Base-by-base conservation (phyloP, 2,797 vertebrate species). In the Rhyacichthys aspro region DNA sequence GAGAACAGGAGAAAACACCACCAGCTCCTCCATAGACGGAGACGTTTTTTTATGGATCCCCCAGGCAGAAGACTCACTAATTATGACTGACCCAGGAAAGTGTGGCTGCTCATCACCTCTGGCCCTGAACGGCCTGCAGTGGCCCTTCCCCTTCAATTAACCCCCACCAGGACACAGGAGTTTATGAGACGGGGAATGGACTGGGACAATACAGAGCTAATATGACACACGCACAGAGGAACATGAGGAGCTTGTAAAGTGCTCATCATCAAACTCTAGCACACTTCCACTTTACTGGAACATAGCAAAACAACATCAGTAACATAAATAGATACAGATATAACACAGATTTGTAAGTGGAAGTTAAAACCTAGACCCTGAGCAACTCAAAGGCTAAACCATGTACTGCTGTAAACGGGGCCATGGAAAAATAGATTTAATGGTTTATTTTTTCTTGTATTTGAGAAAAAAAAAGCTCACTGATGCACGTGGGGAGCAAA, bases 71-170 rank as follows among this genome's bases (percentile, higher is more conserved):
- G 65, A 68, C 48, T 11, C 73, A 78, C 84, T 91, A 88, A 92
- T 92, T 89, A 89, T 70, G 72, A 84, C 59, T 80, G 84, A 89
- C 83, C 87, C 50, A 18, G 76, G 59, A 58, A 79, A 84, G 63
- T 38, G 57, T 62, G 77, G 63, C 78, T 53, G 45, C 52, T 72
- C 66, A 63, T 78, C 64, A 68, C 72, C 80, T 80, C 55, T 79
- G 74, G 49, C 75, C 72, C 59, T 47, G 15, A 63, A 53, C 67
- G 79, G 60, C 75, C 83, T 78, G 64, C 5, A 8, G 57, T 70
- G 55, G 61, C 70, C 59, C 38, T 60, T 64, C 38, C 59, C 17
- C 73, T 60, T 80, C 77, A 62, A 88, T 89, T 87, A 91, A 87
- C 90, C 77, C 74, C 73, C 52, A 69, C 42, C 48, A 42, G 56